Evolutionary conservation across 1,140 invertebrate species (phyloP).

Genomic region (Drosophila novamexicana): DNA sequence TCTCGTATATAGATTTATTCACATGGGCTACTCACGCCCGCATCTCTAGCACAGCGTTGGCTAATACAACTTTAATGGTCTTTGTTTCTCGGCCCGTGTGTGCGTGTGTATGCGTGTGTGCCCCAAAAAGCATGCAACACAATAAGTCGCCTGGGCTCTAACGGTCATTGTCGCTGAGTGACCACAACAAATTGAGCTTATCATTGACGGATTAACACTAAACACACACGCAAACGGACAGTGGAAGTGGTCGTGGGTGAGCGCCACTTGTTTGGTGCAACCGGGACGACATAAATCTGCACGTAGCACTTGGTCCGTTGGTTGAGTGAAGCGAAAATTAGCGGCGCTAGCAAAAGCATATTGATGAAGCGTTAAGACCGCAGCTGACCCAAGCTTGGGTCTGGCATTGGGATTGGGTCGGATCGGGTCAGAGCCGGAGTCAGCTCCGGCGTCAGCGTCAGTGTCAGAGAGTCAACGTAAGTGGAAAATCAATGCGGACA

Average conservation of each 20-base stretch:
- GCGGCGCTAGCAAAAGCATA: conserved; percentile 73
- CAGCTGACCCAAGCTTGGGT: conserved; percentile 57
- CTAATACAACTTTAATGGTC: conserved; percentile 74
- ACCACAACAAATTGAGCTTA: conserved; percentile 83
- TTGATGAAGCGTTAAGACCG: conserved; percentile 81
- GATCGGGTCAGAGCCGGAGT: background rate
- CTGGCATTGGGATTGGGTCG: conserved; percentile 1
- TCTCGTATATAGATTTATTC: background rate
- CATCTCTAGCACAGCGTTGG: conserved; percentile 49
- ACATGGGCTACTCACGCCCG: conserved; percentile 15
- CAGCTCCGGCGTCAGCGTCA: background rate
- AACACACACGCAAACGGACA: conserved; percentile 59
- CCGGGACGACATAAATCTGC: conserved; percentile 69
- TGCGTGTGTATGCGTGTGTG: background rate
- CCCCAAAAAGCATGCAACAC: conserved; percentile 52
- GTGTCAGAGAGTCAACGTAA: conserved; percentile 35
- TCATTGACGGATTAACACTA: conserved; percentile 83
- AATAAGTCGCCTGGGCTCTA: conserved; percentile 22
- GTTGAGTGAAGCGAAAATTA: conserved; percentile 77
- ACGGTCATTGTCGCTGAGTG: conserved; percentile 72
- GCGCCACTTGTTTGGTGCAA: conserved; percentile 60
- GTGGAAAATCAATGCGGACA: conserved; percentile 81
- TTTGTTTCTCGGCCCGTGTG: conserved; percentile 19
- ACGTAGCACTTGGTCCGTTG: conserved; percentile 54
- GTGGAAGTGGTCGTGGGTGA: conserved; percentile 15